Base-by-base conservation (phyloP, 1,140 invertebrate genomes). In the Drosophila melanica region DNA sequence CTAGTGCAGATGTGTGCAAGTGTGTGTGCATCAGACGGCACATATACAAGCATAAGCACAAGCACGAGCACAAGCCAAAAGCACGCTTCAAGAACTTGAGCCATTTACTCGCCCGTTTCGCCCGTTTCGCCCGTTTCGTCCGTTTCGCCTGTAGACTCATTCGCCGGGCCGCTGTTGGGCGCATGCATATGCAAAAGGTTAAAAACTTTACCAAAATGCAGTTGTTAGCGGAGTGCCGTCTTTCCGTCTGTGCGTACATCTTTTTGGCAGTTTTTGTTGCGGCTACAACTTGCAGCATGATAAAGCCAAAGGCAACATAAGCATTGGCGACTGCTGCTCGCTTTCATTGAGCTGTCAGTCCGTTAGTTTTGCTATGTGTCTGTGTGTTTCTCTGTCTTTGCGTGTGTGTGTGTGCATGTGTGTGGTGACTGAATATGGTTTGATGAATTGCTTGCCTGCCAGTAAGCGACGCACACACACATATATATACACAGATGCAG, bases 391-490 rank as follows among this genome's bases (percentile, higher is more conserved):
- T 42, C 10, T 12, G 16, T 7, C 16, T 41, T 0, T 41, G 18
- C 9, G 16, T 47, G 30, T 23, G 58, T 48, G 33, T n/a, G 20
- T 45, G 41, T 27, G 18, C 2, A 23, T 59, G 39, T 66, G 45
- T 58, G 53, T 79, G 77, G 51, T 74, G 76, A 77, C 74, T 84
- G 77, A 78, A 84, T 85, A 85, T 85, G 73, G 77, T 85, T 85
- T 87, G 84, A 87, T 87, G 84, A 87, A 87, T 71, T 74, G 60
- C 67, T 75, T 60, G 62, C 39, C 73, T 71, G 67, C 68, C 68
- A 75, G 66, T 53, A 70, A 70, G 47, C 70, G 73, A 79, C 69
- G 65, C 62, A 53, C 39, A 45, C 50, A 33, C 55, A 42, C 12
- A 42, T 41, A 44, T 30, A 45, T 39, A 44, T 33, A 42, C 27